These are phyloP conservation scores for Phoenoteleia sp. DNA, from an alignment of 2,888 invertebrate genomes.

Conservation along the genomic window DNA sequence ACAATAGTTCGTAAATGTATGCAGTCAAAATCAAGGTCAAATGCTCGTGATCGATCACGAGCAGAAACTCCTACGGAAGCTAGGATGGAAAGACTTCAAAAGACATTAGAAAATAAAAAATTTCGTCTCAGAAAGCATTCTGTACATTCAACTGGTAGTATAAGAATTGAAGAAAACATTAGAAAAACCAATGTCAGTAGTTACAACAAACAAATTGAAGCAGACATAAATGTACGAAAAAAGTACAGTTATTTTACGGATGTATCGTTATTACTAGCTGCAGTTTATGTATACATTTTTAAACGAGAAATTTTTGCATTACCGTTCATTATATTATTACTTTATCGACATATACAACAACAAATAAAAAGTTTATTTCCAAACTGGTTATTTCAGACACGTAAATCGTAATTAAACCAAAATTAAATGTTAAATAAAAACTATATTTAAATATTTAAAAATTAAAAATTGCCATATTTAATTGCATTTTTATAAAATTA, in stretches of 20 bases:
- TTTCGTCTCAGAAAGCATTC: conserved; percentile 74
- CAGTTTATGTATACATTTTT: conserved; percentile 94
- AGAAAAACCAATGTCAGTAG: conserved; percentile 58
- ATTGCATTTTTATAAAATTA: too few relatives aligned
- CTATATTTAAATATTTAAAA: too few relatives aligned
- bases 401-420: conserved; percentile 27
- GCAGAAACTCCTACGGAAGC: conserved; percentile 83
- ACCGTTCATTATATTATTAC: conserved; percentile 92
- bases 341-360: conserved; percentile 92
- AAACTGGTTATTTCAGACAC: conserved; percentile 71
- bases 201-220: conserved; percentile 88
- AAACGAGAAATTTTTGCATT: conserved; percentile 93
- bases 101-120: conserved; percentile 76
- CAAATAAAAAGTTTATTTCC: conserved; percentile 86
- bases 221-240: conserved; percentile 90
- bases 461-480: too few relatives aligned
- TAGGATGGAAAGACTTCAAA: conserved; percentile 83
- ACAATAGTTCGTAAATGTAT: conserved; percentile 58
- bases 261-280: conserved; percentile 91
- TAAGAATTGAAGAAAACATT: conserved; percentile 41
- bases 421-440: too few relatives aligned
- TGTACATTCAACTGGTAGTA: conserved; percentile 43
- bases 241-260: conserved; percentile 92
- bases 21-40: conserved; percentile 80
- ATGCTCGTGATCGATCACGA: conserved; percentile 80